Conservation (phyloP, 2,797 vertebrate genomes). For the Vireo griseus region DNA sequence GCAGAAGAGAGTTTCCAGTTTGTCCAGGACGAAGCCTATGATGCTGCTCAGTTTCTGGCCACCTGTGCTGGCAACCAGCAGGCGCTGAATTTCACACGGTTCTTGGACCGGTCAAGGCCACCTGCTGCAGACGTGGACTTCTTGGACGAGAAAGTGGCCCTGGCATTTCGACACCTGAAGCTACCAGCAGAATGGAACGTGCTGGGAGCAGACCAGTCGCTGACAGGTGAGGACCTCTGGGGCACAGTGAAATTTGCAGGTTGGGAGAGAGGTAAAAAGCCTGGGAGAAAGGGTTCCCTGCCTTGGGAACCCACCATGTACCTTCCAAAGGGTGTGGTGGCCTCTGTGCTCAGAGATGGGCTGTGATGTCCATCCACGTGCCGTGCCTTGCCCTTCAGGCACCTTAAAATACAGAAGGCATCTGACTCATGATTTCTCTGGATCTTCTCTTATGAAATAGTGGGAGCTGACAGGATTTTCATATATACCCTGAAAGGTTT, state of each 20-base stretch:
- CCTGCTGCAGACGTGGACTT: slow-evolving; percentile 84
- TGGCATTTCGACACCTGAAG: slow-evolving; percentile 88
- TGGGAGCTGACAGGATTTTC: neutral
- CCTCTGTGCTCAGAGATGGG: fast-evolving
- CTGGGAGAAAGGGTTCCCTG: neutral
- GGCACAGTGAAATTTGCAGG: fast-evolving
- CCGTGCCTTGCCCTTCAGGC: neutral
- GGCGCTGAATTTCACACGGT: slow-evolving; percentile 84
- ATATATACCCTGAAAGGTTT: fast-evolving
- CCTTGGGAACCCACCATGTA: fast-evolving
- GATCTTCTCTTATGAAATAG: neutral
- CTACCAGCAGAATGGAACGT: slow-evolving; percentile 90
- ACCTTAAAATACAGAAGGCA: neutral
- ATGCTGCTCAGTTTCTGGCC: slow-evolving; percentile 93
- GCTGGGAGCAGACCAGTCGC: slow-evolving; percentile 75
- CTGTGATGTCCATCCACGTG: neutral
- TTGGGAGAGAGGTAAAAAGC: neutral
- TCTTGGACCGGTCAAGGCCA: slow-evolving; percentile 86
- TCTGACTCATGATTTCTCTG: fast-evolving
- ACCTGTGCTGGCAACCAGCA: slow-evolving; percentile 84
- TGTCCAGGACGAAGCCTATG: slow-evolving; percentile 89
- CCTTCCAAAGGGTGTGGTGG: neutral
- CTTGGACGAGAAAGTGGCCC: slow-evolving; percentile 85
- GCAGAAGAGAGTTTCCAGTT: slow-evolving; percentile 86
- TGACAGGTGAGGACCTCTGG: slow-evolving; percentile 62